phyloP scores from a whole-genome alignment of 2,888 invertebrate species.

The Sinentomon sp. region DNA sequence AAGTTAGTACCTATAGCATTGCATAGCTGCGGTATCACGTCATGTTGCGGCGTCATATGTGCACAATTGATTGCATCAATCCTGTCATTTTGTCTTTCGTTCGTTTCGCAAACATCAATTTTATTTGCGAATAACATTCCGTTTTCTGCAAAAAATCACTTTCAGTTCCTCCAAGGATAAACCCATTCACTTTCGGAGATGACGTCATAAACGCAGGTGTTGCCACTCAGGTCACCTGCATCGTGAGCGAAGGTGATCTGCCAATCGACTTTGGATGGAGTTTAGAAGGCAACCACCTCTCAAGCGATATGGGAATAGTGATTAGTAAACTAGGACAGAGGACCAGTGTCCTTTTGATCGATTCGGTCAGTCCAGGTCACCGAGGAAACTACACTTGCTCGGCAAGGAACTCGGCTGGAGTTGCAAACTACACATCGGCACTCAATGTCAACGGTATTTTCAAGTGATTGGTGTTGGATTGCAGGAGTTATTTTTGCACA shows the following conservation, averaged over 20 bases:
- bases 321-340: conserved; percentile 28
- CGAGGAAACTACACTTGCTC: conserved; percentile 17
- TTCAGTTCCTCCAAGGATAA: conserved; percentile 18
- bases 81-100: too few relatives aligned
- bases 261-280: conserved; percentile 22
- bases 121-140: too few relatives aligned
- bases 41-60: too few relatives aligned
- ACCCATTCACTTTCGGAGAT: conserved; percentile 16
- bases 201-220: conserved; percentile 16
- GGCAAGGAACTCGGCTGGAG: conserved; percentile 8
- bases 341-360: conserved; percentile 28
- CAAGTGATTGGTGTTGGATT: conserved; percentile 2
- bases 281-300: conserved; percentile 19
- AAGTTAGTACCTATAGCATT: too few relatives aligned
- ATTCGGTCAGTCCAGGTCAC: conserved; percentile 12
- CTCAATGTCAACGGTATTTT: conserved; percentile 10
- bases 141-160: too few relatives aligned
- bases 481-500: conserved; percentile 6
- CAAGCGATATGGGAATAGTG: conserved; percentile 23
- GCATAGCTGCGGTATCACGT: too few relatives aligned
- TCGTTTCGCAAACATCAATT: too few relatives aligned
- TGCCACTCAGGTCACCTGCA: conserved; percentile 18
- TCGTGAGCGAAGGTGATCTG: conserved; percentile 20
- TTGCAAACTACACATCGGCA: conserved; percentile 8
- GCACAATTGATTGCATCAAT: too few relatives aligned